A percentile compares a stretch with the other conserved stretches of the same genome.
Evolutionary conservation across 2,888 invertebrate genomes (phyloP).

Genomic region (Rhagophthalmus giganteus): DNA sequence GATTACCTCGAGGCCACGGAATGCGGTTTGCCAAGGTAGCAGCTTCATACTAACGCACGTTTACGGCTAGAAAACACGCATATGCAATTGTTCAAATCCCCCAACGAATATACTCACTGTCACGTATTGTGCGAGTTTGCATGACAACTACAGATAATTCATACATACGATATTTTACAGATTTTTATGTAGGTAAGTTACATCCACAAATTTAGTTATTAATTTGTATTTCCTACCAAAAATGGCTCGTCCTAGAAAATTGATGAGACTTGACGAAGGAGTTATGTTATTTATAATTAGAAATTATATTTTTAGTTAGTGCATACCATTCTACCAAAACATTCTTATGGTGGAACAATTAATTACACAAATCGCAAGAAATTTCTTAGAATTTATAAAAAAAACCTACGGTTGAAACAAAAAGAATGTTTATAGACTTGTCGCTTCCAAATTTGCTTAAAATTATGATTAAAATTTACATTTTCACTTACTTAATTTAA

Average conservation of each 20-base stretch:
- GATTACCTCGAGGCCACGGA: conserved; percentile 22
- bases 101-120: conserved; percentile 14
- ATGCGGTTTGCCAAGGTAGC: conserved; percentile 23
- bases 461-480: too few species aligned
- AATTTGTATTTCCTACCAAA: neutral
- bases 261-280: too few species aligned
- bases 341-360: too few species aligned
- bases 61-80: conserved; percentile 23
- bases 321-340: too few species aligned
- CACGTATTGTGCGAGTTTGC: conserved; percentile 18
- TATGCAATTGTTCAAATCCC: conserved; percentile 28
- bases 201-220: conserved; percentile 1
- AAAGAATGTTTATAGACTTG: too few species aligned
- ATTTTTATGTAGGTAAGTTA: conserved; percentile 12
- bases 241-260: neutral
- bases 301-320: too few species aligned
- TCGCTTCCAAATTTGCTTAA: too few species aligned
- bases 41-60: conserved; percentile 16
- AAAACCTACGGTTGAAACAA: too few species aligned
- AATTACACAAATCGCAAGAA: too few species aligned
- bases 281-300: too few species aligned
- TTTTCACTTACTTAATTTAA: too few species aligned
- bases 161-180: conserved; percentile 8
- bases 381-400: too few species aligned
- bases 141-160: conserved; percentile 18